Base-by-base conservation (phyloP, 35 echinoderm and acorn worm species). In the Heliocidaris tuberculata region DNA sequence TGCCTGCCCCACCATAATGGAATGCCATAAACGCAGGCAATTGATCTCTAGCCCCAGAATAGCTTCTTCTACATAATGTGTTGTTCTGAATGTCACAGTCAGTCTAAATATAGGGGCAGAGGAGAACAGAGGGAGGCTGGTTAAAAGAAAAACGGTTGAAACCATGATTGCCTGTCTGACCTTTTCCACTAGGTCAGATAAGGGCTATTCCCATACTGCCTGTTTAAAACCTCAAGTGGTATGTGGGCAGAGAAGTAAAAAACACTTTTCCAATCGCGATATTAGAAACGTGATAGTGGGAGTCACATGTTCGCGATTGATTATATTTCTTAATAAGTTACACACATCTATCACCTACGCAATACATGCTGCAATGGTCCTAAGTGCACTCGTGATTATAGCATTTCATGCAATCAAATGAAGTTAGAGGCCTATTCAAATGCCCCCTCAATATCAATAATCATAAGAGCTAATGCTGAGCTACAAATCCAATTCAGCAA, bases 1-100 rank as follows among this genome's bases (percentile, higher is more conserved):
- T 78, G 65, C 65, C 65, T 78, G 65, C 65, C 27, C 27, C 27
- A n/a, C 17, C 65, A 78, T 78, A 78, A 78, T 78, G 65, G 65
- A 78, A 78, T 78, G 65, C 65, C 27, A 78, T 78, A 27, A 78
- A 78, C 65, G 27, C 65, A 78, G 65, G 17, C 65, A 27, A 78
- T 78, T 78, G 65, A 78, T 78, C 21, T n/a, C 21, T 21, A 78
- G 65, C 65, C 65, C 65, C 10, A 7, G 65, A 78, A 78, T 78
- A 24, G 19, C 0, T n/a, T 70, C 60, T 70, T 78, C 65, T 78
- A 78, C 65, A 78, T 78, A 78, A 78, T 78, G 65, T 78, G 65
- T 78, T 78, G n/a, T 78, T 78, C 65, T 78, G 65, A 78, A 78
- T 78, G 65, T 78, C 65, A 78, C 65, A n/a, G 65, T 78, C 65